Base-by-base conservation (phyloP, 2,888 invertebrate species). In the Reticulitermes lucifugus region DNA sequence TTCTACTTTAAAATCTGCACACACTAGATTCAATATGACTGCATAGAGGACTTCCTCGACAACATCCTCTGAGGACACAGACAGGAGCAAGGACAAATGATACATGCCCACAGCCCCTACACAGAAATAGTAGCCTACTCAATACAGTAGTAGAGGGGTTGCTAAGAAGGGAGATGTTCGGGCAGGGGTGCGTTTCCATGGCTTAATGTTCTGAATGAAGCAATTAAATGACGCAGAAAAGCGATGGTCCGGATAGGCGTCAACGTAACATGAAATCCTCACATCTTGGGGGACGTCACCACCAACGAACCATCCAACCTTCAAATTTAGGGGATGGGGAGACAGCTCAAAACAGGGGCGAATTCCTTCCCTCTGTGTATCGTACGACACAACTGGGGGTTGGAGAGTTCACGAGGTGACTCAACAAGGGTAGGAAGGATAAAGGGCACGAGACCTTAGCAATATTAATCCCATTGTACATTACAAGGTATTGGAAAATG, bases 191-290 rank as follows among this genome's bases (percentile, higher is more conserved):
- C 80, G 51, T 80, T 59, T 60, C 80, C 80, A 29, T 7, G 41
- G 41, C 12, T 10, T 60, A 80, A 59, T 80, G 59, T 80, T 60
- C 59, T 41, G 59, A 60, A 80, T 51, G 60, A 59, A 80, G 80
- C 80, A 80, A 80, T 80, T 80, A 80, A 80, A 80, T 80, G 80
- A 80, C 59, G 55, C 80, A 80, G 80, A 80, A 80, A 80, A 41
- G 80, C 80, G 41, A 65, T 25, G 65, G 25, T 25, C 65, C 59
- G 18, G 80, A 79, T 29, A 79, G 79, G 51, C 55, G 79, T 79
- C 79, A 51, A 51, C 43, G 59, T 22, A 29, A 29, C 59, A 22
- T n/a, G 46, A 77, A 22, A 12, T 60, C 80, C 55, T 35, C 12
- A 41, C 59, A 80, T 65, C 25, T 5, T 65, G 65, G 65, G 65